These are phyloP conservation scores for Sialia sialis DNA, from an alignment of 2,113 vertebrate genomes.

Conservation along the genomic window DNA sequence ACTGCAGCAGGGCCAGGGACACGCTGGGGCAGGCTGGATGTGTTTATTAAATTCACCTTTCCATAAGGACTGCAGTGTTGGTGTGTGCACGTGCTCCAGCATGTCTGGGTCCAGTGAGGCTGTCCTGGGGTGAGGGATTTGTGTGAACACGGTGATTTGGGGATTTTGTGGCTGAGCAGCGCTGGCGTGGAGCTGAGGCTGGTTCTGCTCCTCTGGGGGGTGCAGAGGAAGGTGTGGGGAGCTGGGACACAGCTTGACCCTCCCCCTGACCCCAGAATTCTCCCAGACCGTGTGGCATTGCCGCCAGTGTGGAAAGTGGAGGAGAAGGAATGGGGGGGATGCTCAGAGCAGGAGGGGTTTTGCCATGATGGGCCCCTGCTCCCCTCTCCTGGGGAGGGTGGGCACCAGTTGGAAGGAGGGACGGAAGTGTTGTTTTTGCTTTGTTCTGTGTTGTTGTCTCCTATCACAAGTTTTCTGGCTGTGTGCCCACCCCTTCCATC, in stretches of 20 bases:
- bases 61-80: rapidly evolving
- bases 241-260: not conserved
- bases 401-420: not conserved
- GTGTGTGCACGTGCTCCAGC: rapidly evolving
- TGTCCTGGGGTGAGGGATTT: rapidly evolving
- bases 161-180: not conserved
- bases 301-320: not conserved
- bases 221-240: not conserved
- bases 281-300: not conserved
- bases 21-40: rapidly evolving
- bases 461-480: no score
- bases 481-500: no score
- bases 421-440: not conserved
- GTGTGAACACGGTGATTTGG: no score
- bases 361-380: not conserved
- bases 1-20: rapidly evolving
- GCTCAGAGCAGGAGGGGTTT: not conserved
- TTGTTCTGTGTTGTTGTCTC: not conserved
- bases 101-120: rapidly evolving
- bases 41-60: not conserved
- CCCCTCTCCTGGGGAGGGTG: not conserved
- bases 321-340: no score
- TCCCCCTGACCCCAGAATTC: not conserved
- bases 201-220: not conserved
- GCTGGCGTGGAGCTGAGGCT: not conserved